Evolutionary conservation across 1,140 invertebrate species (phyloP).

Genomic region (Protaetia brevitarsis): DNA sequence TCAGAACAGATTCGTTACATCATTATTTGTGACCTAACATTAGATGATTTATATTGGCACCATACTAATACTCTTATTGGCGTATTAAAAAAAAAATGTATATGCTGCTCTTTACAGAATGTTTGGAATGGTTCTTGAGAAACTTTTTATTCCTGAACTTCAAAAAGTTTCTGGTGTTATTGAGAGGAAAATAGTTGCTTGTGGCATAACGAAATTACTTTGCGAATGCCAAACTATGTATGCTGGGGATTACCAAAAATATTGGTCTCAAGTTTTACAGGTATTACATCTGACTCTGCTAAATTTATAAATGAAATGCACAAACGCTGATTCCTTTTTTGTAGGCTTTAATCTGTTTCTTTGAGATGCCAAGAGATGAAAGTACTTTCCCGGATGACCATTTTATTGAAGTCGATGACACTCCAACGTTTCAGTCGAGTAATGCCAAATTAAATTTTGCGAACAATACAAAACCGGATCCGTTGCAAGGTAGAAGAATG

Average conservation of each 20-base stretch:
- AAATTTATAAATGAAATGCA: background rate
- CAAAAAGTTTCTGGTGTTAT: constrained; percentile 79
- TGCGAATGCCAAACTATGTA: constrained; percentile 70
- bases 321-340: constrained; percentile 54
- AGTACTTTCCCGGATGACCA: constrained; percentile 77
- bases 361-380: constrained; percentile 85
- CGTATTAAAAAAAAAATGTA: too few relatives aligned
- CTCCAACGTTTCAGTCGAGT: constrained; percentile 81
- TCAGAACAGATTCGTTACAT: too few relatives aligned
- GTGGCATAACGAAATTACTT: constrained; percentile 83
- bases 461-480: constrained; percentile 69
- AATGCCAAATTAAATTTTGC: constrained; percentile 88
- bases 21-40: background rate
- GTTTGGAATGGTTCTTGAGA: constrained; percentile 92
- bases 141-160: constrained; percentile 79
- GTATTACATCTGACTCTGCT: constrained; percentile 46
- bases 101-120: constrained; percentile 72
- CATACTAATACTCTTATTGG: too few relatives aligned
- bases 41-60: background rate
- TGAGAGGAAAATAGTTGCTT: constrained; percentile 85
- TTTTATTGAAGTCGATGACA: constrained; percentile 82
- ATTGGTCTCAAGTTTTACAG: constrained; percentile 63
- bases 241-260: constrained; percentile 60
- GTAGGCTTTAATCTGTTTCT: constrained; percentile 76
- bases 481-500: constrained; percentile 51